These are phyloP conservation scores for Xestia c-nigrum DNA, from an alignment of 2,888 invertebrate genomes.

Conservation along the genomic window DNA sequence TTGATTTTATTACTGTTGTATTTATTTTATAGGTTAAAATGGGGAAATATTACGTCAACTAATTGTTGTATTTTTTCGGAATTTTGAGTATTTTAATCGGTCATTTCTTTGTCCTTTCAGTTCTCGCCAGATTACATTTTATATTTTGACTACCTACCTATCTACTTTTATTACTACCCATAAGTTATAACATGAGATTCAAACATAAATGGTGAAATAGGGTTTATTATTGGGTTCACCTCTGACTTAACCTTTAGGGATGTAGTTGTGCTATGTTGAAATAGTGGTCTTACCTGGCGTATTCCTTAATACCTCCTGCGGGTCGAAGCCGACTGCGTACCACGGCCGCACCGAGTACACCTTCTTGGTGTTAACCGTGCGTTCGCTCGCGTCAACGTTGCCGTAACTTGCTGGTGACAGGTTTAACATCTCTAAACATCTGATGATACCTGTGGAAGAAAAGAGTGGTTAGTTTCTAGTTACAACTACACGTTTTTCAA, in stretches of 20 bases:
- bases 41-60: no score
- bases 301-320: constrained; percentile 76
- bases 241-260: background rate
- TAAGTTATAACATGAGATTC: background rate
- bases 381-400: constrained; percentile 81
- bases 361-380: constrained; percentile 84
- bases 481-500: background rate
- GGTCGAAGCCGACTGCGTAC: constrained; percentile 81
- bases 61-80: no score
- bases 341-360: constrained; percentile 85
- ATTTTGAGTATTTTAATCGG: no score
- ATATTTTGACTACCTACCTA: no score
- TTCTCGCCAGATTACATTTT: no score
- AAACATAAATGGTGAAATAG: background rate
- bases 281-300: constrained; percentile 70
- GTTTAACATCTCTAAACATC: constrained; percentile 89
- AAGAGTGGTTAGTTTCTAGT: background rate
- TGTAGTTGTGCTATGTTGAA: background rate
- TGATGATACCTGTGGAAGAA: constrained; percentile 82
- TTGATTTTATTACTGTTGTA: no score
- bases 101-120: no score
- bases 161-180: no score
- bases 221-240: background rate
- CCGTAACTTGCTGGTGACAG: constrained; percentile 84
- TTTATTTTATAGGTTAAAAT: no score